Percentiles rank a stretch among this genome's conserved stretches.
Evolutionary conservation across 2,113 vertebrate genomes (phyloP).

Genomic region (Podocnemis expansa): DNA sequence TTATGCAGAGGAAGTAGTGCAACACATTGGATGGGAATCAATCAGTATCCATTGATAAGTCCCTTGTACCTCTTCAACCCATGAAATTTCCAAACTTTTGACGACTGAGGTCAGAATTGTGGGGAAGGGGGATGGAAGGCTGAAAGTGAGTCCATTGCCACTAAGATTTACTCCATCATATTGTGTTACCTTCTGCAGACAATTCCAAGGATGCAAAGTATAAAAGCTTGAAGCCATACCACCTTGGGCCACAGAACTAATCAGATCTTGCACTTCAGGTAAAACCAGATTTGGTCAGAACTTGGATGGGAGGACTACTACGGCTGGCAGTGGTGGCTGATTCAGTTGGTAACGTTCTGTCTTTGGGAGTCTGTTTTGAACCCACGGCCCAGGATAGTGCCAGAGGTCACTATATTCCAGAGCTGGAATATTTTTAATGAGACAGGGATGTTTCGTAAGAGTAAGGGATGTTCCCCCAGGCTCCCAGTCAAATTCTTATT

Average conservation of each 20-base stretch:
- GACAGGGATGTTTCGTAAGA: background rate
- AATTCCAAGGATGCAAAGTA: fast-evolving
- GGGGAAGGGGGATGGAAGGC: background rate
- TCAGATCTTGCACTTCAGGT: background rate
- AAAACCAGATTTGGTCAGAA: background rate
- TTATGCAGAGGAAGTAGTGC: background rate
- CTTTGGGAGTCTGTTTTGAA: background rate
- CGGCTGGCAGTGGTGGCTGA: background rate
- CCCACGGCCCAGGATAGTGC: background rate
- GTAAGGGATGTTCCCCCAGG: background rate
- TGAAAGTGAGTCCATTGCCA: background rate
- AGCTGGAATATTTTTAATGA: background rate
- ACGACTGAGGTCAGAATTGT: fast-evolving
- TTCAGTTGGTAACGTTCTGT: background rate
- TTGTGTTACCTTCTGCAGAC: background rate
- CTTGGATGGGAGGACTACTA: background rate
- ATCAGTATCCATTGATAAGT: background rate
- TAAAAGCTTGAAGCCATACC: fast-evolving
- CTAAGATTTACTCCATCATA: background rate
- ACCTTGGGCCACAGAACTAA: fast-evolving
- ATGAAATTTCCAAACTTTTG: fast-evolving
- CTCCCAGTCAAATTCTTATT: background rate
- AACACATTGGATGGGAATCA: background rate
- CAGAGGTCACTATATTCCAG: background rate
- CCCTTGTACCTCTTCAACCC: background rate